These are phyloP conservation scores for Harmothoe impar DNA, from an alignment of 2,888 invertebrate genomes.

Conservation along the genomic window DNA sequence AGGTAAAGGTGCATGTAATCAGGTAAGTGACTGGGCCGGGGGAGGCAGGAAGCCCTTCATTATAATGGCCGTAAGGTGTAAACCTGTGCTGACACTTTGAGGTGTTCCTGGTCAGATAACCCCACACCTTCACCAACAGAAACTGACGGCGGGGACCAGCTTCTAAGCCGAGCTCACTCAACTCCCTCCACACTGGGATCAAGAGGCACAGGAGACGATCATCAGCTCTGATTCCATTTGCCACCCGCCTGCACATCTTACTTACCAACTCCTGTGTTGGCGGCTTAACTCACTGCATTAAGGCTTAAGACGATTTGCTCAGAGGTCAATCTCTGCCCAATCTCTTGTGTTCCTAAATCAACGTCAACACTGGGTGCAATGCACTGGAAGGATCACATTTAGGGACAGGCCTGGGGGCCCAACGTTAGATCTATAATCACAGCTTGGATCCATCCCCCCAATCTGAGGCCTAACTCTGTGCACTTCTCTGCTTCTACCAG, in stretches of 20 bases:
- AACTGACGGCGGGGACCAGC: not conserved
- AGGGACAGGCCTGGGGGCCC: not conserved
- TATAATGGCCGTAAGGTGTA: not conserved
- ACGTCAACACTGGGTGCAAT: not conserved
- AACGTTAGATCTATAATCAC: not conserved
- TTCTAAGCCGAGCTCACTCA: not conserved
- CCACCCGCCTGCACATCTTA: not conserved
- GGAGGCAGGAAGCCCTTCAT: no score
- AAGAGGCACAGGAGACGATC: not conserved
- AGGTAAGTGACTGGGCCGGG: not conserved
- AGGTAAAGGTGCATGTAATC: not conserved
- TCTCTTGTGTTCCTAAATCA: not conserved
- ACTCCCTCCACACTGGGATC: not conserved
- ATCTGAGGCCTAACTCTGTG: not conserved
- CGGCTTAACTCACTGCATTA: not conserved
- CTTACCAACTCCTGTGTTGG: not conserved
- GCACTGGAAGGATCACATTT: slow-evolving; percentile 8
- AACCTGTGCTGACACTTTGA: not conserved
- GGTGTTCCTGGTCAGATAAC: slow-evolving; percentile 22
- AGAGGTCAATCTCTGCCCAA: not conserved
- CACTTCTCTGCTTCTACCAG: not conserved
- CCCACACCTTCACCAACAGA: not conserved
- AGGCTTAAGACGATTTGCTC: slow-evolving; percentile 1
- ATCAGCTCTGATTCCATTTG: slow-evolving; percentile 32
- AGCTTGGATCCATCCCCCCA: slow-evolving; percentile 37